These are phyloP conservation scores for Zeuzera pyrina DNA, from an alignment of 2,888 invertebrate genomes.

Conservation along the genomic window DNA sequence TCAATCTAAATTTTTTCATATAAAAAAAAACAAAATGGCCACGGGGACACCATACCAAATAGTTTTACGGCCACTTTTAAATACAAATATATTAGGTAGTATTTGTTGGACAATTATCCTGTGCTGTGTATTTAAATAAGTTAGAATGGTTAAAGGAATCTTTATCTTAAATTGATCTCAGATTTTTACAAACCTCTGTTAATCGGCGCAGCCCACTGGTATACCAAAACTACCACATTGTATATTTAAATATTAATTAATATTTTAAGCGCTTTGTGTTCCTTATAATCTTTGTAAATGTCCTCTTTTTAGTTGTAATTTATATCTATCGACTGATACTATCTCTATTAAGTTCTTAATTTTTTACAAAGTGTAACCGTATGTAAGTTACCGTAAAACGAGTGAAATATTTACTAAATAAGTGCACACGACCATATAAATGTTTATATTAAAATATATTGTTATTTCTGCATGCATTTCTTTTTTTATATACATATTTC, in stretches of 20 bases:
- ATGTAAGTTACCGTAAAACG: conserved; percentile 13
- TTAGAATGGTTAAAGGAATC: too few relatives aligned
- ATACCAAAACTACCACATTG: conserved; percentile 64
- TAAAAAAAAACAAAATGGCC: too few relatives aligned
- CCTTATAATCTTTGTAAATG: conserved; percentile 53
- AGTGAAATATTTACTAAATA: not conserved
- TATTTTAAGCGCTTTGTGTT: conserved; percentile 56
- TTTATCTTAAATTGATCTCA: conserved; percentile 56
- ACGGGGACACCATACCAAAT: too few relatives aligned
- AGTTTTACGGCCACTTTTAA: too few relatives aligned
- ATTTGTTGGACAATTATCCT: too few relatives aligned
- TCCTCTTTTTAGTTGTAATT: conserved; percentile 18
- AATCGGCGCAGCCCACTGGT: conserved; percentile 40
- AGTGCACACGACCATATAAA: conserved; percentile 6
- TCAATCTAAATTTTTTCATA: too few relatives aligned
- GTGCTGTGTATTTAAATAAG: too few relatives aligned
- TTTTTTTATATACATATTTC: conserved; percentile 27
- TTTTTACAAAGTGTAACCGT: not conserved
- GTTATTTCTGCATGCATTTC: conserved; percentile 36
- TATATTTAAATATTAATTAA: conserved; percentile 38
- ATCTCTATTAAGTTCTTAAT: conserved; percentile 10
- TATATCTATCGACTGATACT: conserved; percentile 9
- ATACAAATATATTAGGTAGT: too few relatives aligned
- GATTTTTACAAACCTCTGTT: conserved; percentile 29
- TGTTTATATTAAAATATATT: conserved; percentile 14